Conservation (phyloP, 2,888 invertebrate genomes). For the Ormyrus nitidulus region DNA sequence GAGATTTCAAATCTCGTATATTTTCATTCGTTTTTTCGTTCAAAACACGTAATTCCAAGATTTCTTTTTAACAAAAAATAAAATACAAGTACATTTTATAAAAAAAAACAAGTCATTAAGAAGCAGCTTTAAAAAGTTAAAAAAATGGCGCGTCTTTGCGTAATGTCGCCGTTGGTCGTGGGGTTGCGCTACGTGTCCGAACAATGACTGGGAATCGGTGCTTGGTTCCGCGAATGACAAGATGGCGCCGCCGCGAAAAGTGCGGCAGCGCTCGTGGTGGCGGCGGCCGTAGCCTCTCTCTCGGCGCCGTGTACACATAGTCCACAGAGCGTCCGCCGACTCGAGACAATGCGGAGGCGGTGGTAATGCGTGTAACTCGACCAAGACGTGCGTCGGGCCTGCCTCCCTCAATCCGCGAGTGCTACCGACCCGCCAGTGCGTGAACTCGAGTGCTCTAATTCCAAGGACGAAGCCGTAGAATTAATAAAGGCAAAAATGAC, state of each 20-base stretch:
- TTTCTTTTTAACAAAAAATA: no score
- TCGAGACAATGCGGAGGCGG: conserved; percentile 51
- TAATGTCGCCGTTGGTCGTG: no score
- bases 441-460: not conserved
- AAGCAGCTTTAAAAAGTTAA: no score
- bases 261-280: not conserved
- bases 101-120: no score
- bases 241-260: conserved; percentile 44
- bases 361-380: conserved; percentile 11
- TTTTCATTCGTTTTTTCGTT: no score
- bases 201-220: not conserved
- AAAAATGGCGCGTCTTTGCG: no score
- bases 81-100: no score
- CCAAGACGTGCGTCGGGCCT: conserved; percentile 30
- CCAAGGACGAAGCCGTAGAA: not conserved
- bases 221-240: conserved; percentile 24
- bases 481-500: conserved; percentile 29
- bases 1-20: no score
- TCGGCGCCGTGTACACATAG: not conserved
- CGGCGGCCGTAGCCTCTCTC: conserved; percentile 10
- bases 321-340: conserved; percentile 45
- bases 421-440: not conserved
- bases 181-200: no score
- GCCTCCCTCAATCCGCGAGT: conserved; percentile 4
- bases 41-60: no score